Evolutionary conservation across 1,140 invertebrate genomes (phyloP), one percentile per base, ranked within the genome.

Genomic region (Drosophila kanapiae): DNA sequence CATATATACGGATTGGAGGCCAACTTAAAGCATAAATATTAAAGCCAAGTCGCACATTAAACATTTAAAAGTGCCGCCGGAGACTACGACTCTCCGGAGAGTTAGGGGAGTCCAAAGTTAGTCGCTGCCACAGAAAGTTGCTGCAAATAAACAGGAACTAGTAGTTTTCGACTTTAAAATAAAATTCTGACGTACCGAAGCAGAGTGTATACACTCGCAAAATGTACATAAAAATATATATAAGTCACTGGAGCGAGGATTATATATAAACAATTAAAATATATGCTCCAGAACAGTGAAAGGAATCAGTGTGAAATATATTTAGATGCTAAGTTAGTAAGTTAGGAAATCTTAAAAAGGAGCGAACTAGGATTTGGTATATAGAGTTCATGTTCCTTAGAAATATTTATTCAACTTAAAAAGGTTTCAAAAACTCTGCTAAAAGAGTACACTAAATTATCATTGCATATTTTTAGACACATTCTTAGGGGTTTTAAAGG

Each of bases 21-120:
- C 58, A 77, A 58, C 59, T 75, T 67, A 68, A 76, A 77, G 72
- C 42, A 31, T 31, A 29, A 33, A 56, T 65, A 65, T 47, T 65
- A 29, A 33, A 23, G 23, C 3, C 18, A 31, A 58, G 37, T 23
- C 3, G 37, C 6, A 7, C 16, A 60, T 60, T 72, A 72, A 72
- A 72, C 37, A 71, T 58, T 58, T 72, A 71, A 35, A 38, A 49
- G 29, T 72, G 38, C 11, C 7, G 35, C 1, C 14, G 62, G 9
- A 27, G 27, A 23, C 27, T 8, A n/a, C 6, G 29, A 29, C 49
- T 40, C 27, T 35, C 42, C 2, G 10, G 16, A 14, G 35, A 31
- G 27, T 18, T 33, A 35, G 10, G 48, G 10, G 11, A 14, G 14
- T 8, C 40, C 11, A n/a, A 58, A 63, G 27, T 40, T 45, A 27